phyloP scores from a whole-genome alignment of 2,113 vertebrate species.

The Andinoacara biseriatus region DNA sequence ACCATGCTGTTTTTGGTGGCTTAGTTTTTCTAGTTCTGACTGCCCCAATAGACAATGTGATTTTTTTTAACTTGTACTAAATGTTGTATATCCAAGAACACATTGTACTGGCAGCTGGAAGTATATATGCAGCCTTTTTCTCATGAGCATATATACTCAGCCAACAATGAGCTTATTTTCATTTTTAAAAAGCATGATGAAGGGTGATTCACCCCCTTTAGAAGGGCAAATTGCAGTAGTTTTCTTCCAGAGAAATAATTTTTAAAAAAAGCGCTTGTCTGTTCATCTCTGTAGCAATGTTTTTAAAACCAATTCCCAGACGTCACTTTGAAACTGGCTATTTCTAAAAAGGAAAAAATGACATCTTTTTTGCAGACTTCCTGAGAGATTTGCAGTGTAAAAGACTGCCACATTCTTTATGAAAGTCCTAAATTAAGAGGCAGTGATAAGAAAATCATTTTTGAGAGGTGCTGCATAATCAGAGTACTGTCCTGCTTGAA shows the following conservation, averaged over 20 bases:
- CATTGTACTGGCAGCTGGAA: background rate
- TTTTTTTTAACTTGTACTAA: too few species aligned
- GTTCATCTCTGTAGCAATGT: slow-evolving; percentile 42
- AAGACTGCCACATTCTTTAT: slow-evolving; percentile 39
- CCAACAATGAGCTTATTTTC: background rate
- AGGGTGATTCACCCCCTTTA: background rate
- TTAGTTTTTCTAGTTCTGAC: background rate
- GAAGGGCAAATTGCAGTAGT: slow-evolving; percentile 2
- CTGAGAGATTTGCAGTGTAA: slow-evolving; percentile 53
- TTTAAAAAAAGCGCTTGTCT: slow-evolving; percentile 11
- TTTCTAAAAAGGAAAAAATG: background rate
- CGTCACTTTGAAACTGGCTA: slow-evolving; percentile 35
- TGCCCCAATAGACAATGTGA: too few species aligned
- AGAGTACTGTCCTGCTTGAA: slow-evolving; percentile 55
- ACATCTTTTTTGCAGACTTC: slow-evolving; percentile 44
- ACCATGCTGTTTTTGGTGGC: background rate
- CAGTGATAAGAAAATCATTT: background rate
- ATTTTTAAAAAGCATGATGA: background rate
- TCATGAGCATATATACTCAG: background rate
- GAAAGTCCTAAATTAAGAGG: slow-evolving; percentile 2
- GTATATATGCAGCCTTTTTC: background rate
- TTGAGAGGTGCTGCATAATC: slow-evolving; percentile 62
- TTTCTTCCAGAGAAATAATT: slow-evolving; percentile 19
- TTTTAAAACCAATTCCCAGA: slow-evolving; percentile 25
- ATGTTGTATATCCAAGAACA: background rate